Conservation (phyloP, 2,113 vertebrate genomes). For the Phainopepla nitens region DNA sequence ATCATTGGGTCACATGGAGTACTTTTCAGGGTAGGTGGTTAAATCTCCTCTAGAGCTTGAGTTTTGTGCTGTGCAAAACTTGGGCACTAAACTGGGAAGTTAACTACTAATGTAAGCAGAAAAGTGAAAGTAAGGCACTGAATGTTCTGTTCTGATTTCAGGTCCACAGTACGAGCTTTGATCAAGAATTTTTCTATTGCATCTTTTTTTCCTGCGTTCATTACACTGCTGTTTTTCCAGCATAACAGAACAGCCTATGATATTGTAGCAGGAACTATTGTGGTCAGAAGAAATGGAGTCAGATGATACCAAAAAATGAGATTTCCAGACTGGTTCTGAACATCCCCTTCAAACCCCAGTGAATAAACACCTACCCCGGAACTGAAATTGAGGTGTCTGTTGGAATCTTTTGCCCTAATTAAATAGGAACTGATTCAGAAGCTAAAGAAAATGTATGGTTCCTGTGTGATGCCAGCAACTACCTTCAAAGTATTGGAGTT, state of each 20-base stretch:
- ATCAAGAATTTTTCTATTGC: constrained; percentile 99
- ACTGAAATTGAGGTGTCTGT: constrained; percentile 36
- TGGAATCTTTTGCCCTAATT: constrained; percentile 43
- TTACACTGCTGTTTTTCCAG: constrained; percentile 94
- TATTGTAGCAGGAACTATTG: constrained; percentile 94
- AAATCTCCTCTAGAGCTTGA: not conserved
- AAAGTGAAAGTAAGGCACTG: not conserved
- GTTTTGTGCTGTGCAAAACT: not conserved
- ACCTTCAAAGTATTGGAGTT: constrained; percentile 47
- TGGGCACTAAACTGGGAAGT: not conserved
- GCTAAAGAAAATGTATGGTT: constrained; percentile 49
- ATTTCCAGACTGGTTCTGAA: constrained; percentile 38
- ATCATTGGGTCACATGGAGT: not conserved
- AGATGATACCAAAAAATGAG: constrained; percentile 75
- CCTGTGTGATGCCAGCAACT: constrained; percentile 41
- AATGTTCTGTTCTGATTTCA: constrained; percentile 63
- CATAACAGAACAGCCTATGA: constrained; percentile 97
- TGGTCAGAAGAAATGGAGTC: constrained; percentile 84
- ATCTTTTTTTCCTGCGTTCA: constrained; percentile 94
- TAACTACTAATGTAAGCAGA: not conserved
- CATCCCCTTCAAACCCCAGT: not conserved
- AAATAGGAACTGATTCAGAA: constrained; percentile 37
- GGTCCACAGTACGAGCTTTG: constrained; percentile 90
- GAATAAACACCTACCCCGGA: constrained; percentile 6
- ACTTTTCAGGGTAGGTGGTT: not conserved